Evolutionary conservation across 2,797 vertebrate genomes (phyloP), one percentile per base, ranked within the genome.

Genomic region (Gymnoscopelus braueri): DNA sequence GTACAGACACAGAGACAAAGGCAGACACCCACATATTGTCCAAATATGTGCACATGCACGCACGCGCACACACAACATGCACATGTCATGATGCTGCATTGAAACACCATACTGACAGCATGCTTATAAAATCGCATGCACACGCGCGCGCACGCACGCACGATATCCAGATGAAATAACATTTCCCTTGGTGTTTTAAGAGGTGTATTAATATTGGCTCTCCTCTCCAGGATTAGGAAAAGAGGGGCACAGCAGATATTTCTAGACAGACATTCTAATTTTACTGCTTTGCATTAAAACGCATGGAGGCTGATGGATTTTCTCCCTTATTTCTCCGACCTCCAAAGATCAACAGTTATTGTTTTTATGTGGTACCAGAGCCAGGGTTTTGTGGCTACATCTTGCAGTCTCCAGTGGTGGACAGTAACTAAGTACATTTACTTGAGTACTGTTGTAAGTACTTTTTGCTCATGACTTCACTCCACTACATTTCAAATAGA

Each of bases 161-260:
- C 52, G n/a, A 79, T 79, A 72, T 84, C 85, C 89, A 91, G 80
- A 88, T 90, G 88, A 86, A 91, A 89, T 85, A 89, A 89, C 82
- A 88, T 74, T 75, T 69, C 71, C 60, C 76, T 82, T 26, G 10
- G 39, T 82, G 71, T 78, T 71, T 52, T 64, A 47, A 75, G 75
- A 82, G 73, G 75, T 75, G 60, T 90, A 76, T 91, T 89, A 79
- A 83, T 78, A 62, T 78, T 92, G 89, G 87, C 80, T 55, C 23
- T 0, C 55, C 63, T 77, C 24, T 63, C 24, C 60, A 8, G 54
- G 75, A 80, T 88, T 81, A 68, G 75, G 71, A 79, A 86, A 87
- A 52, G 86, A 57, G n/a, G 24, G 69, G 84, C 49, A 54, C 63
- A 68, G 77, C 71, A 72, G 78, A 82, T 84, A 69, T 87, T 87